Percentiles rank a stretch among this genome's conserved stretches.
Conservation (phyloP, 2,888 invertebrate species). For the Gymnoscelis rufifasciata region DNA sequence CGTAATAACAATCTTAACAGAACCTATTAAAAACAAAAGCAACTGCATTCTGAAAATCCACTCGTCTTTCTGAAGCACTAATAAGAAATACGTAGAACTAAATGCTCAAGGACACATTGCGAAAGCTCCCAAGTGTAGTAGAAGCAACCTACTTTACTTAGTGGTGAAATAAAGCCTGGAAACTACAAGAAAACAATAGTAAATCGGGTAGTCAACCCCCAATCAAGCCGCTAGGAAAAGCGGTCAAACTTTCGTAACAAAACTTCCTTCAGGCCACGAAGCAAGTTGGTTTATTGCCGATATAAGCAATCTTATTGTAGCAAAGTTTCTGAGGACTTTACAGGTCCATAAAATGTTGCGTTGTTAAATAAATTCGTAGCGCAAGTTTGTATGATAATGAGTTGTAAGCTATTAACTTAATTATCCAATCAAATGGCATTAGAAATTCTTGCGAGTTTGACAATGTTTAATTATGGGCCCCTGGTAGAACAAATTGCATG, state of each 20-base stretch:
- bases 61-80: too few relatives aligned
- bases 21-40: too few relatives aligned
- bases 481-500: too few relatives aligned
- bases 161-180: conserved; percentile 3
- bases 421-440: too few relatives aligned
- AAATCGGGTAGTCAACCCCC: conserved; percentile 8
- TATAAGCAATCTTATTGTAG: conserved; percentile 17
- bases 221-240: conserved; percentile 8
- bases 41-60: too few relatives aligned
- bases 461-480: too few relatives aligned
- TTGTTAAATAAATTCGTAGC: background rate
- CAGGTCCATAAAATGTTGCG: conserved; percentile 9
- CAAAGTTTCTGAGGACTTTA: conserved; percentile 10
- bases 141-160: background rate
- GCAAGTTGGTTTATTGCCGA: conserved; percentile 9
- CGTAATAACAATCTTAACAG: too few relatives aligned
- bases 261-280: conserved; percentile 9
- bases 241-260: conserved; percentile 12
- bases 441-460: too few relatives aligned
- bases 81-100: too few relatives aligned
- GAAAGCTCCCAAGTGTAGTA: too few relatives aligned
- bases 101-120: too few relatives aligned
- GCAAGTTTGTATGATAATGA: background rate
- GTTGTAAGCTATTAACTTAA: too few relatives aligned
- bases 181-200: conserved; percentile 9